Evolutionary conservation across 2,888 invertebrate genomes (phyloP).

Genomic region (Malacosoma neustria): DNA sequence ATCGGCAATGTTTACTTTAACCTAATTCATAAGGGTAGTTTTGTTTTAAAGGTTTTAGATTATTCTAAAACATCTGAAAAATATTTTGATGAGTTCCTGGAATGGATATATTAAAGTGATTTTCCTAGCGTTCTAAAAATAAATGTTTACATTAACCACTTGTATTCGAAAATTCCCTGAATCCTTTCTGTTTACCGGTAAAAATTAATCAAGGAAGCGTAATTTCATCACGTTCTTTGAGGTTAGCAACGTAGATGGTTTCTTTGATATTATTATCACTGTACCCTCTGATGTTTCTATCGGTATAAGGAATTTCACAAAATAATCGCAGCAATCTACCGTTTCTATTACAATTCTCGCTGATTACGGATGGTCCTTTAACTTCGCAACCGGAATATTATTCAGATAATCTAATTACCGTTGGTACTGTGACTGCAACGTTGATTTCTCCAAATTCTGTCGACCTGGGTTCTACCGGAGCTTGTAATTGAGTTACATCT

Average conservation of each 20-base stretch:
- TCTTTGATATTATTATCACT: neutral
- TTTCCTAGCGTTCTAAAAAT: neutral
- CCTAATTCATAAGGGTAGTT: too few species aligned
- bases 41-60: too few species aligned
- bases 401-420: constrained; percentile 31
- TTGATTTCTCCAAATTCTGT: constrained; percentile 17
- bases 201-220: constrained; percentile 18
- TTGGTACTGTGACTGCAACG: constrained; percentile 15
- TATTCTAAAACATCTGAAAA: too few species aligned
- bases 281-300: neutral
- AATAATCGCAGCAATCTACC: neutral
- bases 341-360: constrained; percentile 14
- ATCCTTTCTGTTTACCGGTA: constrained; percentile 12
- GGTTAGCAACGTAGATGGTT: constrained; percentile 9
- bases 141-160: neutral
- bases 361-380: constrained; percentile 20
- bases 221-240: constrained; percentile 17
- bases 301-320: neutral
- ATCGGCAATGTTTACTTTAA: too few species aligned
- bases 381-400: constrained; percentile 28
- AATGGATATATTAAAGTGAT: neutral
- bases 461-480: constrained; percentile 19
- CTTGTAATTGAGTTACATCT: constrained; percentile 33
- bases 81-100: neutral
- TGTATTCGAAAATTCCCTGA: constrained; percentile 4